Evolutionary conservation across 2,113 vertebrate genomes (phyloP), one percentile per base, ranked within the genome.

Genomic region (Helogale parvula): DNA sequence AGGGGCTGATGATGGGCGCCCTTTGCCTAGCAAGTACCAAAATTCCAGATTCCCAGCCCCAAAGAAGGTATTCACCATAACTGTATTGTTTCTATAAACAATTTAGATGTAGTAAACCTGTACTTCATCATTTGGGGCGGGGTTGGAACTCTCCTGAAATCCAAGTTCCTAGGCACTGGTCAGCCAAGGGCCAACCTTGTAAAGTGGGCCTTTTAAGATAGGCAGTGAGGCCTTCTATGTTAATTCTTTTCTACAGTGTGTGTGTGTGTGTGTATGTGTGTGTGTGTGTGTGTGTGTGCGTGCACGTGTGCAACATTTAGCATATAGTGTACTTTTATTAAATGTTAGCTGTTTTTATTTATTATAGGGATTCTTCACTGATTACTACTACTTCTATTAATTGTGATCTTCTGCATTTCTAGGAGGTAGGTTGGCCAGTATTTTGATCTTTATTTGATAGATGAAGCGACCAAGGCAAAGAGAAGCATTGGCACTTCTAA

Each of bases 371-470:
- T 76, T 95, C 72, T 79, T 92, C 31, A 81, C 19, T 94, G 90
- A 82, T 93, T 93, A 69, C 74, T 74, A 76, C 21, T 65, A 54
- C 19, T 54, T 45, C 74, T 83, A 25, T 35, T 71, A 88, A 66
- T 88, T 95, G 45, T 95, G 80, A 41, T 83, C 86, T 74, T 89
- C n/a, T 79, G 35, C 50, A 94, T 92, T 94, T 31, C 52, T 90
- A 23, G 77, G 52, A 93, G 31, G 68, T 93, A 77, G 69, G 10
- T 88, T 84, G 81, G 45, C 29, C 57, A 88, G 68, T 93, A 76
- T 93, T 90, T 90, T 82, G 50, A 93, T 86, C 68, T 31, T 29
- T 41, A 29, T 92, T 90, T 97, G 80, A 35, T 89, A 90, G 33
- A 69, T 69, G 80, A 86, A 25, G 57, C 93, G 45, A 89, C 35